Evolutionary conservation across 2,797 vertebrate species (phyloP), one percentile per base, ranked within the genome.

Genomic region (Acanthurus tractus): DNA sequence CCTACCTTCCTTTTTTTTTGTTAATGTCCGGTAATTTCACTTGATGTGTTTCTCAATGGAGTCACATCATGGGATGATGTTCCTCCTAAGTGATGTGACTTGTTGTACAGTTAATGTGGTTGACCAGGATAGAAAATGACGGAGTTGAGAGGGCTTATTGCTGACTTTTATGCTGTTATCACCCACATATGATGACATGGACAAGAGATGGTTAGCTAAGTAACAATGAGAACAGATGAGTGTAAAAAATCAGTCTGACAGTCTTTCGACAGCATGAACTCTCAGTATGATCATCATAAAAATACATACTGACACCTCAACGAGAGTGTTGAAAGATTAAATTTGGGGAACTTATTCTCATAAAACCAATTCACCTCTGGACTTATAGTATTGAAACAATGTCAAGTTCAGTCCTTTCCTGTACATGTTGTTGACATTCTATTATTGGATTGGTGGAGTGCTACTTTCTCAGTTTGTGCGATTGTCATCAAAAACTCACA

Each of bases 31-130:
- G 76, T 0, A 15, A 52, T 73, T 71, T 76, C 44, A 54, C 2
- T 22, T 22, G 1, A 25, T 1, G 5, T 23, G 0, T 68, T 25
- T 17, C 6, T 65, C 38, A 59, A 8, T 70, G 23, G 71, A 50
- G 15, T 11, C 15, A 2, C 57, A 45, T 50, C 54, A 62, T 54
- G 44, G 76, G 73, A 54, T 72, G 38, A 62, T 42, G 25, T 64
- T 69, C 36, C 20, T 81, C n/a, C 78, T 48, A 18, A 49, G 54
- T 6, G 38, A 8, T 12, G 45, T 72, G 56, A 73, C 46, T 69
- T 75, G 11, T 73, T 64, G 8, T 20, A 34, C 71, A 56, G 4
- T 74, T 36, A 3, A 8, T 55, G 20, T 50, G 46, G 36, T 68
- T 20, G 40, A 70, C 9, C 10, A 40, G 17, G 34, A 20, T 8